phyloP scores from a whole-genome alignment of 2,888 invertebrate species.

The Sarcophaga variegata region DNA sequence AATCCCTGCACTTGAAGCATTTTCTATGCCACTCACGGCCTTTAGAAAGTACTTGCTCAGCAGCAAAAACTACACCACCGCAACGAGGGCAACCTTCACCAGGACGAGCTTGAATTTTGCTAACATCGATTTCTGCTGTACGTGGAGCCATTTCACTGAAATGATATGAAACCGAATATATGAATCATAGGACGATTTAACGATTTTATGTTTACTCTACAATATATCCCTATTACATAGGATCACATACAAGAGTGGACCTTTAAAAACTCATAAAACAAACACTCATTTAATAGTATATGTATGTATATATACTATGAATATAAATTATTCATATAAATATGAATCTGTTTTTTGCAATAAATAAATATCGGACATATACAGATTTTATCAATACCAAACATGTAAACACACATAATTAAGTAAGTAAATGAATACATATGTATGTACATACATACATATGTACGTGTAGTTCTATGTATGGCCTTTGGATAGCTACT shows the following conservation, averaged over 20 bases:
- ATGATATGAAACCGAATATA: constrained; percentile 9
- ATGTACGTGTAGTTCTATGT: neutral
- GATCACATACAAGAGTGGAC: neutral
- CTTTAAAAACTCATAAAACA: neutral
- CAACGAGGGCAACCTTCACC: constrained; percentile 95
- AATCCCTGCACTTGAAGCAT: constrained; percentile 96
- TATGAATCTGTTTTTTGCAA: neutral
- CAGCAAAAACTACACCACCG: constrained; percentile 95
- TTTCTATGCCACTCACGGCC: constrained; percentile 96
- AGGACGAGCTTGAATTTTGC: constrained; percentile 89
- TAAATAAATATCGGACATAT: too few relatives aligned
- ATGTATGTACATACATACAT: neutral
- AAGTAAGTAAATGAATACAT: constrained; percentile 2
- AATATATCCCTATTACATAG: too few relatives aligned
- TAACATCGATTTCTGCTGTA: constrained; percentile 90
- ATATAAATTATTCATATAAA: neutral
- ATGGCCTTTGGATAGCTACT: neutral
- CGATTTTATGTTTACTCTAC: too few relatives aligned
- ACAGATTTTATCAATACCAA: too few relatives aligned
- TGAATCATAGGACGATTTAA: too few relatives aligned
- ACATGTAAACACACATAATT: too few relatives aligned
- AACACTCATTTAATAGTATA: too few relatives aligned
- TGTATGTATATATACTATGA: neutral
- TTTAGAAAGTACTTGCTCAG: constrained; percentile 96
- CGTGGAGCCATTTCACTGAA: constrained; percentile 88